Base-by-base conservation (phyloP, 2,113 vertebrate genomes). In the Archocentrus centrarchus region DNA sequence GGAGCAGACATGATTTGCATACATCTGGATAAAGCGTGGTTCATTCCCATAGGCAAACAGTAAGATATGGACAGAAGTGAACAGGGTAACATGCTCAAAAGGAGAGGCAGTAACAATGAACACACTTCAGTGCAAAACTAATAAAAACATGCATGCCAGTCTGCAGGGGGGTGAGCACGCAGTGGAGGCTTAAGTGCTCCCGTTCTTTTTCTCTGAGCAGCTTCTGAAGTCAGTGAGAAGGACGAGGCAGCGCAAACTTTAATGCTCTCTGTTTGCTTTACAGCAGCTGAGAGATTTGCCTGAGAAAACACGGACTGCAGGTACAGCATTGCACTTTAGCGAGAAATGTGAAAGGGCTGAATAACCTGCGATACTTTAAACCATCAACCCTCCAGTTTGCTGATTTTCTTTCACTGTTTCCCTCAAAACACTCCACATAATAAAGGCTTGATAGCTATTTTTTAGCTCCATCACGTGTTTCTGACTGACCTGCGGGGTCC, bases 251-350 rank as follows among this genome's bases (percentile, higher is more conserved):
- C 35, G 57, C 73, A 81, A 47, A 30, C 22, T 13, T 59, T 15
- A 59, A 75, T 75, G 32, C 18, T 73, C 66, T 61, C 61, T 59
- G 32, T 63, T 80, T 59, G 80, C 61, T 53, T 32, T 77, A 6
- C 15, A 53, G 27, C 53, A 59, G 61, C 70, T 80, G 44, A 77
- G 47, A 61, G 55, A 61, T 76, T 68, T 60, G 57, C 64, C 75
- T 57, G 59, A 70, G 66, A 83, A 77, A 86, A 84, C 57, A 77
- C 30, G 3, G 44, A 57, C 0, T 30, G 58, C n/a, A 61, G 35
- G 24, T 50, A 77, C 61, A 58, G 44, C 60, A 30, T 32, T n/a
- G 8, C n/a, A 75, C 41, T 60, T 41, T 44, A 44, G 32, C 37
- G 50, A 17, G 6, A 13, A 73, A 61, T 30, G 62, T 62, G 7